A percentile compares a stretch with the other conserved stretches of the same genome.
Evolutionary conservation across 2,113 vertebrate genomes (phyloP).

Genomic region (Lepus europaeus): DNA sequence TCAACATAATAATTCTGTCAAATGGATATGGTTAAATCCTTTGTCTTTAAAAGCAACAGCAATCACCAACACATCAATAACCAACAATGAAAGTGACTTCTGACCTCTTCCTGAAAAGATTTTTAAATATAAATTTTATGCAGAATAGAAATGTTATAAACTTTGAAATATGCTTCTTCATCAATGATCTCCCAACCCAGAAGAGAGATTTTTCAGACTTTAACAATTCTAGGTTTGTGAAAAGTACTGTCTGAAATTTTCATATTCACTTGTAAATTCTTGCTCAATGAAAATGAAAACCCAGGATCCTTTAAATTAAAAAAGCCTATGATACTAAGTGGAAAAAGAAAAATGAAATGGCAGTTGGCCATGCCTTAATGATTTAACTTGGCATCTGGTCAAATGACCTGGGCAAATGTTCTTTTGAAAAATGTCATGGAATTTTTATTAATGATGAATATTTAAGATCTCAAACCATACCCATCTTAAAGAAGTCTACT

Average conservation of each 20-base stretch:
- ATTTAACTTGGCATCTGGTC: constrained; percentile 85
- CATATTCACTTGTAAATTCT: constrained; percentile 8
- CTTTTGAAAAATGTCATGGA: constrained; percentile 83
- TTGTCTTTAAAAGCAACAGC: not conserved
- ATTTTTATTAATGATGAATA: constrained; percentile 85
- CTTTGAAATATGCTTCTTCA: not conserved
- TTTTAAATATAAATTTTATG: not conserved
- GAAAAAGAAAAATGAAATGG: constrained; percentile 78
- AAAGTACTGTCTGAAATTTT: constrained; percentile 14
- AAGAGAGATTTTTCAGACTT: not conserved
- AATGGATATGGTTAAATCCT: not conserved
- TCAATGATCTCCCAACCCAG: not conserved
- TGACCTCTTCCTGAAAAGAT: not conserved
- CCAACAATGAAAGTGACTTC: not conserved
- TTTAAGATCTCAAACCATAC: constrained; percentile 79
- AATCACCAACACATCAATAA: not conserved
- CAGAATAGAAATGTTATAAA: constrained; percentile 18
- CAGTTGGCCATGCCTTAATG: constrained; percentile 80
- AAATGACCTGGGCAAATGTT: constrained; percentile 84
- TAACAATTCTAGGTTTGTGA: not conserved
- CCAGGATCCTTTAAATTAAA: constrained; percentile 70
- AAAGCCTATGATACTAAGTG: constrained; percentile 60
- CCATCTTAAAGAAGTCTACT: constrained; percentile 72
- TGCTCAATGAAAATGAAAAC: constrained; percentile 31
- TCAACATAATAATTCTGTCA: not conserved